phyloP scores from a whole-genome alignment of 2,113 vertebrate genomes.

The Lipophrys pholis region DNA sequence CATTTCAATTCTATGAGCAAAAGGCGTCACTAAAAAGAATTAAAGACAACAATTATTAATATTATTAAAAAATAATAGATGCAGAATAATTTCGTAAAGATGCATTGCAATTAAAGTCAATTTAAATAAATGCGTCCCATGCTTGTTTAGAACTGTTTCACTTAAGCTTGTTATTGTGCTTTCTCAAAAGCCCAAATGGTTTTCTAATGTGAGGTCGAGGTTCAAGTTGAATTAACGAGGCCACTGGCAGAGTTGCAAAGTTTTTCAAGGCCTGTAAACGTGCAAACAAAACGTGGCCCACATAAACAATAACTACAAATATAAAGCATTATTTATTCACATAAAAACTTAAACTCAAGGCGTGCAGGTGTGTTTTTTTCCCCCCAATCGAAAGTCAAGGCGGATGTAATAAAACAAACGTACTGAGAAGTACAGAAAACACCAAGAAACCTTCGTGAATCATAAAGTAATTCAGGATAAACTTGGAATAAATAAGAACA shows the following conservation, averaged over 20 bases:
- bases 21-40: not conserved
- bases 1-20: not conserved
- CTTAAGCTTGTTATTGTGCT: not conserved
- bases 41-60: not conserved
- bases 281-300: constrained; percentile 7
- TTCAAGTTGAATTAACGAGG: constrained; percentile 29
- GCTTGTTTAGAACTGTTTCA: constrained; percentile 15
- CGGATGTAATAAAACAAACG: constrained; percentile 6
- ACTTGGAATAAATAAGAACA: constrained; percentile 21
- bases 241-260: constrained; percentile 48
- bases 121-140: not conserved
- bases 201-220: constrained; percentile 5
- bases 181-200: not conserved
- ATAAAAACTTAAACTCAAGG: not conserved
- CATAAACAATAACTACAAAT: constrained; percentile 5
- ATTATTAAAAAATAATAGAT: not conserved
- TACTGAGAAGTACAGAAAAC: constrained; percentile 13
- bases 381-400: constrained; percentile 22
- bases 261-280: constrained; percentile 47
- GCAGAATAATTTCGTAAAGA: not conserved
- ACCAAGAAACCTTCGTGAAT: constrained; percentile 33
- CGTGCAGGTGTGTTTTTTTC: not conserved
- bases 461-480: constrained; percentile 10
- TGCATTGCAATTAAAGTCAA: not conserved
- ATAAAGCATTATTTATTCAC: not conserved